These are phyloP conservation scores for Abrostola triplasia DNA, from an alignment of 2,888 invertebrate species.

Conservation along the genomic window DNA sequence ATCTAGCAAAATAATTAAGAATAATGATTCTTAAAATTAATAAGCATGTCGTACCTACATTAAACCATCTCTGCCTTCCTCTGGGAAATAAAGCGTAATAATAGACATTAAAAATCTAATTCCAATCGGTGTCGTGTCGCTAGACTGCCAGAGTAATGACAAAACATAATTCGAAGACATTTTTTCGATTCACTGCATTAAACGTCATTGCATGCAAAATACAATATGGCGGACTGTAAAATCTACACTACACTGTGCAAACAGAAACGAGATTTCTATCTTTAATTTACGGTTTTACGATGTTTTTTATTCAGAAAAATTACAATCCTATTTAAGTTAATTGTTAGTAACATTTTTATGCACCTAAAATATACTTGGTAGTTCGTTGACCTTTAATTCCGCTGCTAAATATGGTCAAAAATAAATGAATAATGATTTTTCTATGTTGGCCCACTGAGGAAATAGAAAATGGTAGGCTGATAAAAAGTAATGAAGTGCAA, in stretches of 20 bases:
- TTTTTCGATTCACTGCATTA: conserved; percentile 30
- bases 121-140: background rate
- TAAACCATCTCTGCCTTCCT: too few relatives aligned
- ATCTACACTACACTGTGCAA: conserved; percentile 22
- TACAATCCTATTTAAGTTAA: conserved; percentile 26
- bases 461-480: too few relatives aligned
- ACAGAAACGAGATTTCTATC: conserved; percentile 43
- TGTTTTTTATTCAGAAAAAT: conserved; percentile 19
- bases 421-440: background rate
- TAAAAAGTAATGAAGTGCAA: too few relatives aligned
- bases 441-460: too few relatives aligned
- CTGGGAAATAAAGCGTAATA: too few relatives aligned
- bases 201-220: conserved; percentile 45
- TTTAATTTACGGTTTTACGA: conserved; percentile 31
- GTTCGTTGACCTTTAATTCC: conserved; percentile 22
- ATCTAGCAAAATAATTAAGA: background rate
- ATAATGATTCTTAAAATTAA: too few relatives aligned
- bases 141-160: background rate
- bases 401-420: background rate
- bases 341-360: conserved; percentile 2
- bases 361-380: conserved; percentile 3
- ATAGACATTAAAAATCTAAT: too few relatives aligned
- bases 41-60: too few relatives aligned
- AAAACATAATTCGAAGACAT: background rate
- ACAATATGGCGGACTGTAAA: conserved; percentile 44